Evolutionary conservation across 2,888 invertebrate species (phyloP).

Genomic region (Sipha maydis): DNA sequence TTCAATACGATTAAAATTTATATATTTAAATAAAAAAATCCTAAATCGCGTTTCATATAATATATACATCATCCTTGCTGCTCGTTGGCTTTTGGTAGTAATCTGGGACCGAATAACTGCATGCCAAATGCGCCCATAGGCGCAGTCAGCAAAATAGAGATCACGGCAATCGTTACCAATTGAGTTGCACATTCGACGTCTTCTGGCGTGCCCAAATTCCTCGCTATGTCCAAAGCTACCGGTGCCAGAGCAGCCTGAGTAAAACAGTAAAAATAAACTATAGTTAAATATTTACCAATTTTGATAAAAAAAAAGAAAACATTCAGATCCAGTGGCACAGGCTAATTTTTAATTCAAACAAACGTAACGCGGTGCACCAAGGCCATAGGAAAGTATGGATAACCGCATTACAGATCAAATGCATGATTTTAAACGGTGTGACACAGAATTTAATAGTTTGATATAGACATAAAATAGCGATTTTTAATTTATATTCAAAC

Average conservation of each 20-base stretch:
- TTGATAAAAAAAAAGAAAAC: no score
- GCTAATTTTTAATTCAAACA: neutral
- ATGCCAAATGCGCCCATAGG: conserved; percentile 68
- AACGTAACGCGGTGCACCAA: no score
- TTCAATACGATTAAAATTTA: no score
- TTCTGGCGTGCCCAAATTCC: conserved; percentile 67
- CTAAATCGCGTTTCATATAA: no score
- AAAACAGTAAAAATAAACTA: conserved; percentile 20
- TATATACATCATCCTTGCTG: no score
- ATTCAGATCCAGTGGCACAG: neutral
- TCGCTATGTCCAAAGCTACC: conserved; percentile 77
- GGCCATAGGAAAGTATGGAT: no score
- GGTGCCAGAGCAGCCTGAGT: conserved; percentile 83
- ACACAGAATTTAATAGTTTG: no score
- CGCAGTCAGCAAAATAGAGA: conserved; percentile 69
- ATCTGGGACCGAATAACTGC: conserved; percentile 66
- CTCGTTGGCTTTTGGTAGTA: conserved; percentile 64
- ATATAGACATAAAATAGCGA: no score
- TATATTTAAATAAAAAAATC: no score
- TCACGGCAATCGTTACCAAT: conserved; percentile 67
- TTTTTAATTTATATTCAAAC: no score
- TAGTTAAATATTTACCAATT: neutral
- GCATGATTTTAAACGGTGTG: no score
- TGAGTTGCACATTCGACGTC: conserved; percentile 66
- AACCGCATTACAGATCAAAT: no score